Base-by-base conservation (phyloP, 2,888 invertebrate genomes). In the Saturnia japonica region DNA sequence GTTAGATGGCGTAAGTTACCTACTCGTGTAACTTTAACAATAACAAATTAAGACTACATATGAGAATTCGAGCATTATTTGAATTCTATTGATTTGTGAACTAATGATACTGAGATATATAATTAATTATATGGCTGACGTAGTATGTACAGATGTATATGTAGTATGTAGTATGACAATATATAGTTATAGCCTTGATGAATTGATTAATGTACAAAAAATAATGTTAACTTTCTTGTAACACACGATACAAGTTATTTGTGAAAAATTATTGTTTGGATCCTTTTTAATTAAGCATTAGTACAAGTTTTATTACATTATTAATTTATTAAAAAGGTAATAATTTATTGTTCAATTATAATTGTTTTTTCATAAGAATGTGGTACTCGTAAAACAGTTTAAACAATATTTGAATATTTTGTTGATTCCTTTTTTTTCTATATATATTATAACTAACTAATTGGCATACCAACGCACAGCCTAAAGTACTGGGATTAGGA, bases 241-340 rank as follows among this genome's bases (percentile, higher is more conserved):
- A 60, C 28, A 60, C 57, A 28, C 57, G 57, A 60, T 60, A 60
- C 57, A 60, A 60, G 57, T 25, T 60, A 60, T 60, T 60, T 60
- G 28, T 28, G 57, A 14, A 60, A 28, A 25, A 28, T 28, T 28
- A 60, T 60, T 25, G 3, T 14, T 60, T 60, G 14, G 14, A 19
- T 51, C 19, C 47, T 60, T 60, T 28, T 60, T 60, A 25, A 60
- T 11, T 60, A 60, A 4, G 57, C 14, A 51, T 19, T 6, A 1
- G 19, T 57, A 57, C 22, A 57, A 57, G 7, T 54, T 22, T 1
- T 22, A n/a, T 7, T 47, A 16, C 16, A 47, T 47, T 16, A 47
- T 34, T 47, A 47, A 47, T 6, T 47, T 19, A 47, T 19, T 19
- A 2, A 47, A 47, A 6, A 45, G 12, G 16, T 45, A 0, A 2